Conservation (phyloP, 1,140 invertebrate genomes). For the Hylaeus volcanicus region DNA sequence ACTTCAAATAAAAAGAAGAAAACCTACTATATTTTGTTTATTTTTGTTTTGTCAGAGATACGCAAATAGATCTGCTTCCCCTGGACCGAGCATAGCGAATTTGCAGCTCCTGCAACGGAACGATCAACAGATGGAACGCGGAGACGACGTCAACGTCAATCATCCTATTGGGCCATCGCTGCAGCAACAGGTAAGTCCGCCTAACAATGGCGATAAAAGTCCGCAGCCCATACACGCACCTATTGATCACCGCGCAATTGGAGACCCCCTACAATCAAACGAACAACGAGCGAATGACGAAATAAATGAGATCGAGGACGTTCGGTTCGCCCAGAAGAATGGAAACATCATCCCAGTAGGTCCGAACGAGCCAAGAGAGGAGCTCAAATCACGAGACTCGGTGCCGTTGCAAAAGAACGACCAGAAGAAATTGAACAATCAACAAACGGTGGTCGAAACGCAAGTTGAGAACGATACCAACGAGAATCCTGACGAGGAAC, state of each 20-base stretch:
- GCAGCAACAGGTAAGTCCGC: slow-evolving; percentile 77
- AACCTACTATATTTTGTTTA: no score
- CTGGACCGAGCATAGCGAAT: slow-evolving; percentile 11
- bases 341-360: slow-evolving; percentile 73
- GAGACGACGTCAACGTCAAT: background rate
- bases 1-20: no score
- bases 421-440: slow-evolving; percentile 10
- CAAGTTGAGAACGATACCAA: background rate
- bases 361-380: slow-evolving; percentile 59
- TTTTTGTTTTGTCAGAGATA: slow-evolving; percentile 54
- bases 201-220: slow-evolving; percentile 64
- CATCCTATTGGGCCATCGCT: slow-evolving; percentile 60
- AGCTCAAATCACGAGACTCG: slow-evolving; percentile 18
- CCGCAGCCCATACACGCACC: slow-evolving; percentile 70
- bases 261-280: slow-evolving; percentile 39
- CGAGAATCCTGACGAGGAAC: slow-evolving; percentile 15
- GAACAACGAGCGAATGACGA: slow-evolving; percentile 51
- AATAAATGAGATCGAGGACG: slow-evolving; percentile 55
- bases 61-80: slow-evolving; percentile 22
- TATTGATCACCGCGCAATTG: slow-evolving; percentile 59
- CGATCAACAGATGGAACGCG: slow-evolving; percentile 27
- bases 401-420: slow-evolving; percentile 51
- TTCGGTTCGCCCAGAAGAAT: slow-evolving; percentile 67
- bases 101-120: background rate
- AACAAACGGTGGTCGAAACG: background rate